Base-by-base conservation (phyloP, 2,888 invertebrate species). In the Podotricha telesiphe region DNA sequence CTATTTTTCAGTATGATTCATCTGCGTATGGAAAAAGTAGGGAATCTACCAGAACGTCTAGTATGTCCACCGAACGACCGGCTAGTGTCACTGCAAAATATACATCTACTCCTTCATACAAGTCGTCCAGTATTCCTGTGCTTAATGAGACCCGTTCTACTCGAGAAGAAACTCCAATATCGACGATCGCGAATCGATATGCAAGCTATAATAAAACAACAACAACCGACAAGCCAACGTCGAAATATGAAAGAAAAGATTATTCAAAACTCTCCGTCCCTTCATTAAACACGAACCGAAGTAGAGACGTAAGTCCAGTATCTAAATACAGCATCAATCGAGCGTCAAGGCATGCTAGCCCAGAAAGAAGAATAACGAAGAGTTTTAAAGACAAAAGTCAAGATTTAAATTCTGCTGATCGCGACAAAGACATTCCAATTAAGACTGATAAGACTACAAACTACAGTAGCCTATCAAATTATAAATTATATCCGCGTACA, bases 281-380 rank as follows among this genome's bases (percentile, higher is more conserved):
- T 37, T 80, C 85, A 48, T 58, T 75, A 5, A 87, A 83, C 22
- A 85, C 82, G 2, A 86, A 79, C 47, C 86, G 86, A 79, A 94
- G 94, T 72, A 89, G 94, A 77, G 94, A 94, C 76, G 93, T 94
- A 3, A 94, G 94, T 80, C 94, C 94, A 4, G 86, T 91, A 65
- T 87, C 90, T 48, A 91, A 91, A 79, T 93, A 92, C 72, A 86
- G 84, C 76, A 79, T 89, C 72, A 89, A 82, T 74, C 82, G 88
- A 79, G 77, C 88, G 67, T 87, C 94, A 20, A 86, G 94, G 70
- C 93, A 93, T 66, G 80, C 91, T 7, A 94, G 94, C 78, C 94
- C 94, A 13, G 93, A 92, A 28, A 89, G 91, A 75, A 87, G 86
- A 82, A 78, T 79, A 53, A 78, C 82, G 8, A 91, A 89, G 80